Percentiles rank a stretch among this genome's conserved stretches.
Evolutionary conservation across 2,797 vertebrate genomes (phyloP).

Genomic region (Xiphophorus birchmanni): DNA sequence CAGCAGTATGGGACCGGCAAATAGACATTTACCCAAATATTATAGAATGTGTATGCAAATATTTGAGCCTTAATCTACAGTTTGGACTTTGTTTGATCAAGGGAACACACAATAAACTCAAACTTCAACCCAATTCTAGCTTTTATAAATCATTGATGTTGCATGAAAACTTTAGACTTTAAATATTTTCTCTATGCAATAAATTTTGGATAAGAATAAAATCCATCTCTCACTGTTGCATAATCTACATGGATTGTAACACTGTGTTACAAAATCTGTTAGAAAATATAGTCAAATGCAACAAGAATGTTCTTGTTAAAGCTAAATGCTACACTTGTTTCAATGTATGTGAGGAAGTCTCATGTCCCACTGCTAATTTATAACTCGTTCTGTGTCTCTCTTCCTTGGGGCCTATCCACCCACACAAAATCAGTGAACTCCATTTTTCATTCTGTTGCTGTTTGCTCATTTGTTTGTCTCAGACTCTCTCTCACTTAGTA

Average conservation of each 20-base stretch:
- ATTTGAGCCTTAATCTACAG: not conserved
- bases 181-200: not conserved
- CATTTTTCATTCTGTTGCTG: constrained; percentile 12
- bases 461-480: constrained; percentile 5
- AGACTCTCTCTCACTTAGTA: not conserved
- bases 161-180: not conserved
- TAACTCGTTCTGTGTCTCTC: constrained; percentile 22
- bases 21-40: not conserved
- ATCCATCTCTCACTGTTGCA: not conserved
- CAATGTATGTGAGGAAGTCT: constrained; percentile 2
- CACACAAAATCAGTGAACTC: constrained; percentile 9
- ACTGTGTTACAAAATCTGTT: not conserved
- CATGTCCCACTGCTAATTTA: constrained; percentile 9
- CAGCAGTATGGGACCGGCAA: not conserved
- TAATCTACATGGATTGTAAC: not conserved
- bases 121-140: not conserved
- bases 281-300: constrained; percentile 1
- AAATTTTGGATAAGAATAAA: not conserved
- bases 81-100: not conserved
- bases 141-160: not conserved
- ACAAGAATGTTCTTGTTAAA: not conserved
- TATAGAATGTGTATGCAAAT: not conserved
- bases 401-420: constrained; percentile 2
- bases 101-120: not conserved
- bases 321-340: constrained; percentile 11